phyloP scores from a whole-genome alignment of 2,797 vertebrate species.

The Melanotaenia boesemani region DNA sequence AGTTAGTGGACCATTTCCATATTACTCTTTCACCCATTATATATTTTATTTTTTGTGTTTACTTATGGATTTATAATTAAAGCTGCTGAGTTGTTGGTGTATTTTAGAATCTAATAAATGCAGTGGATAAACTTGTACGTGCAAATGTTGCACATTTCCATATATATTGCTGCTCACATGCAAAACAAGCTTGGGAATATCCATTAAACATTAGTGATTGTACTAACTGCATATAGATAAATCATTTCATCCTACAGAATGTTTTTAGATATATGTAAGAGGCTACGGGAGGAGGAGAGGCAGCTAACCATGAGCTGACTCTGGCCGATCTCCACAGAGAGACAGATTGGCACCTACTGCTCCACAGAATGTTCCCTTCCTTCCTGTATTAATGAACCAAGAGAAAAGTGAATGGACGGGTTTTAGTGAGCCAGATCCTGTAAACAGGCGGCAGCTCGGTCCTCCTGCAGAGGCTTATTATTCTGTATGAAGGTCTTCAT shows the following conservation, averaged over 20 bases:
- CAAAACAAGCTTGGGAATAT: conserved; percentile 42
- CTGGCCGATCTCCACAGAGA: conserved; percentile 76
- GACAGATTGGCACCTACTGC: conserved; percentile 81
- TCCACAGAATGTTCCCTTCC: conserved; percentile 77
- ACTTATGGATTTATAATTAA: conserved; percentile 26
- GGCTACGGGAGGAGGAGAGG: conserved; percentile 49
- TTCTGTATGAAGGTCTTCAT: conserved; percentile 22
- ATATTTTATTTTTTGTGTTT: conserved; percentile 21
- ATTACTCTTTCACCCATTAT: conserved; percentile 2
- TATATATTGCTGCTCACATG: conserved; percentile 70
- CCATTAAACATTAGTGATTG: conserved; percentile 47
- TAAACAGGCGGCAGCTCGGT: conserved; percentile 28
- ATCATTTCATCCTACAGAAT: conserved; percentile 38
- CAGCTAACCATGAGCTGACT: conserved; percentile 60
- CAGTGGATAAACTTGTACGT: conserved; percentile 29
- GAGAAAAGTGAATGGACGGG: conserved; percentile 65
- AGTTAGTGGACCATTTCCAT: background rate
- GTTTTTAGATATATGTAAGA: conserved; percentile 44
- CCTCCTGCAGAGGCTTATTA: conserved; percentile 40
- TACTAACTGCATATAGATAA: conserved; percentile 35
- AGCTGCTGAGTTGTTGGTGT: conserved; percentile 10
- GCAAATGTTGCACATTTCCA: conserved; percentile 64
- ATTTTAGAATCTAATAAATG: conserved; percentile 49
- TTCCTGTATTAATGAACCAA: conserved; percentile 73
- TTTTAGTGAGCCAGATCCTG: conserved; percentile 47